phyloP scores from a whole-genome alignment of 2,113 vertebrate genomes.

The Sciurus niger region DNA sequence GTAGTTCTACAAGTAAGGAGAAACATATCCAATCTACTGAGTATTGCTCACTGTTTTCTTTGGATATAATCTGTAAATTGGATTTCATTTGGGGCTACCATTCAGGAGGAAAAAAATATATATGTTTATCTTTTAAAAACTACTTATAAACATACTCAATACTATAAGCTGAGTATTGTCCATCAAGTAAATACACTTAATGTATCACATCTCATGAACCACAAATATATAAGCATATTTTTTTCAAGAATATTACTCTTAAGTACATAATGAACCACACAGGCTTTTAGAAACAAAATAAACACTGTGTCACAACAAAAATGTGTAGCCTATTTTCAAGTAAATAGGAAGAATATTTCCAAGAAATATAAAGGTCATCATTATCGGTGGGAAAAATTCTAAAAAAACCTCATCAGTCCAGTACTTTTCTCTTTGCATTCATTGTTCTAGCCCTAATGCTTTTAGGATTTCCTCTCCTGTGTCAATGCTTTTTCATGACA shows the following conservation, averaged over 20 bases:
- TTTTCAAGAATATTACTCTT: background rate
- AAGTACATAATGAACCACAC: background rate
- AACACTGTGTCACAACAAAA: background rate
- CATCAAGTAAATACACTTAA: background rate
- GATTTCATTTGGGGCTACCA: slow-evolving; percentile 26
- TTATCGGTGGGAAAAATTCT: background rate
- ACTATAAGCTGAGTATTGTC: background rate
- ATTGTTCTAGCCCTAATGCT: background rate
- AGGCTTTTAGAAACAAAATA: background rate
- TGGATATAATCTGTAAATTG: background rate
- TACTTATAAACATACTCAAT: background rate
- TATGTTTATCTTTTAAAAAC: background rate
- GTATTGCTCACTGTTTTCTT: background rate
- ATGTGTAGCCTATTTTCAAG: background rate
- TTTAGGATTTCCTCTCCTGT: background rate
- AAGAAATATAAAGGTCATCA: background rate
- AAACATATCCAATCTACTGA: background rate
- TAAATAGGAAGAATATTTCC: background rate
- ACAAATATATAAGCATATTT: background rate
- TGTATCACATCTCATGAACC: background rate
- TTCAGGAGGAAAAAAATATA: background rate
- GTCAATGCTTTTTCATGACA: background rate
- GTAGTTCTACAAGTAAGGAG: background rate
- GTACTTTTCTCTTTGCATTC: background rate
- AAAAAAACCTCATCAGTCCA: background rate